Percentiles rank a stretch among this genome's conserved stretches.
phyloP scores from a whole-genome alignment of 1,140 invertebrate genomes.

The Contarinia nasturtii region DNA sequence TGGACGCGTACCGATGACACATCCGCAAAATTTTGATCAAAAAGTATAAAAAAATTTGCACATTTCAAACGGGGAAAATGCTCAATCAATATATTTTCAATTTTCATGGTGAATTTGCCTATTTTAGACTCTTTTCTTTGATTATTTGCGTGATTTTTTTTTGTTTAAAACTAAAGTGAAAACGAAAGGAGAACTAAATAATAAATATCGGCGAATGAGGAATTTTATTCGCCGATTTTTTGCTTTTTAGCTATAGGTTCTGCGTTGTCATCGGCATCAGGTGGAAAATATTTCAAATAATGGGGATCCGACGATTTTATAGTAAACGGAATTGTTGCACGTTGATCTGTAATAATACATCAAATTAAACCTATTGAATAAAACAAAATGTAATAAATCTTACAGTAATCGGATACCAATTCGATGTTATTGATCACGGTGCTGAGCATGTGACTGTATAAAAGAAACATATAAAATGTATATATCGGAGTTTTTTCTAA shows the following conservation, averaged over 20 bases:
- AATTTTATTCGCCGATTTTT: background rate
- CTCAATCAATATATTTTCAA: background rate
- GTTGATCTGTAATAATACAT: too few species aligned
- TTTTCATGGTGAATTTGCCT: background rate
- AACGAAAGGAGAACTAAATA: background rate
- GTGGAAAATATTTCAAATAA: background rate
- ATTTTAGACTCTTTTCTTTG: background rate
- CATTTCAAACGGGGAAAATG: background rate
- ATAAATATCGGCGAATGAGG: background rate
- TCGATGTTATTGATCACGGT: constrained; percentile 86
- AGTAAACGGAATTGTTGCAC: constrained; percentile 52
- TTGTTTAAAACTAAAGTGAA: background rate
- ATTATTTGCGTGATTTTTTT: background rate
- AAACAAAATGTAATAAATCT: too few species aligned
- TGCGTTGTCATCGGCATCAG: background rate
- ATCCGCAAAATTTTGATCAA: background rate
- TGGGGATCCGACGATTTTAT: constrained; percentile 13
- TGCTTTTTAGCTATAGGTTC: background rate
- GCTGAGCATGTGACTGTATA: constrained; percentile 41
- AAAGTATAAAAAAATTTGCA: constrained; percentile 1
- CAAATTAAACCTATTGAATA: too few species aligned
- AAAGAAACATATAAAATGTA: too few species aligned
- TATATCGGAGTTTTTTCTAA: too few species aligned
- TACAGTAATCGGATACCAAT: constrained; percentile 61
- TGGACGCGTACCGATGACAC: background rate